Evolutionary conservation across 2,797 vertebrate species (phyloP).

Genomic region (Enteromius viviparus): DNA sequence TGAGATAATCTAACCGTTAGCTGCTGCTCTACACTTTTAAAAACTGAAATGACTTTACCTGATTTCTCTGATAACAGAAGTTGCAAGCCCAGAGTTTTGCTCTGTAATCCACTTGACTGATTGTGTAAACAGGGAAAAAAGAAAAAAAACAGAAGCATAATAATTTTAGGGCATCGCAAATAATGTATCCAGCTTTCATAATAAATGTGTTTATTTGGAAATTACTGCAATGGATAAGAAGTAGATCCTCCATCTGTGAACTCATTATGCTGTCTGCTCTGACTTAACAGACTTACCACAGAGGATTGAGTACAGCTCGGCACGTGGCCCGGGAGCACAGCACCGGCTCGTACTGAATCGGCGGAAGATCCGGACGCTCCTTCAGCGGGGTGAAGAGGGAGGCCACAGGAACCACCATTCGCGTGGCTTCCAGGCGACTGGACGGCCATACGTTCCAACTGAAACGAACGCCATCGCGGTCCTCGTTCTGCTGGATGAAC

Average conservation of each 20-base stretch:
- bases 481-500: slow-evolving; percentile 96
- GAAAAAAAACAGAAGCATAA: slow-evolving; percentile 16
- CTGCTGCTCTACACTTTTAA: neutral
- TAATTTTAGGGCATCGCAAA: slow-evolving; percentile 9
- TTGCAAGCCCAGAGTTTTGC: slow-evolving; percentile 98
- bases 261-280: slow-evolving; percentile 3
- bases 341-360: slow-evolving; percentile 96
- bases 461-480: slow-evolving; percentile 93
- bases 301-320: slow-evolving; percentile 92
- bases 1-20: neutral
- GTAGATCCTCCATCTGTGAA: slow-evolving; percentile 15
- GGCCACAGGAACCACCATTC: slow-evolving; percentile 95
- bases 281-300: slow-evolving; percentile 81
- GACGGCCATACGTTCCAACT: slow-evolving; percentile 99
- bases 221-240: slow-evolving; percentile 7
- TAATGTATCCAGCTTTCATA: slow-evolving; percentile 31
- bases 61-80: slow-evolving; percentile 98
- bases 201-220: slow-evolving; percentile 37
- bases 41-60: slow-evolving; percentile 77
- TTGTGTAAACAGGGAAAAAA: slow-evolving; percentile 47
- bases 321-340: slow-evolving; percentile 95
- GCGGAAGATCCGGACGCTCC: slow-evolving; percentile 91
- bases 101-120: slow-evolving; percentile 96
- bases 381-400: slow-evolving; percentile 90
- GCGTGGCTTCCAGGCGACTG: slow-evolving; percentile 92